Percentiles rank a stretch among this genome's conserved stretches.
These are phyloP conservation scores for Lissonota sp. DNA, from an alignment of 2,888 invertebrate species.

Conservation along the genomic window DNA sequence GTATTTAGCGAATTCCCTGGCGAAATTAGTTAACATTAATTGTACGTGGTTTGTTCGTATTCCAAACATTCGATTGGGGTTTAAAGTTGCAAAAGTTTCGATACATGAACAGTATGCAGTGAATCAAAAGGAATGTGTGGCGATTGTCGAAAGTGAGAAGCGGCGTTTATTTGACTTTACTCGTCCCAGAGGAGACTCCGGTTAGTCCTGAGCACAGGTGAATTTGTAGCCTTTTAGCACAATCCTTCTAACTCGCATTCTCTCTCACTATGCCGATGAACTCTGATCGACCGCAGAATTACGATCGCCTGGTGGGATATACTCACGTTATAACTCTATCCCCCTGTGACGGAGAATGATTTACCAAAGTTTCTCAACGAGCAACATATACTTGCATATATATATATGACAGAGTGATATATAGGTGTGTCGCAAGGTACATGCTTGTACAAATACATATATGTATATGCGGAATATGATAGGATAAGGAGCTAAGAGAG, in stretches of 20 bases:
- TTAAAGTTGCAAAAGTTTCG: too few relatives aligned
- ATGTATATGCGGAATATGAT: neutral
- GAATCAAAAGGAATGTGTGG: neutral
- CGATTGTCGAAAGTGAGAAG: conserved; percentile 7
- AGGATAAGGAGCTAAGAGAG: conserved; percentile 23
- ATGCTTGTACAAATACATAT: too few relatives aligned
- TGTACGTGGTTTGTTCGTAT: too few relatives aligned
- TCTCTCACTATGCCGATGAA: neutral
- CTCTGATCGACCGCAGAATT: conserved; percentile 33
- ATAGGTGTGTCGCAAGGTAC: neutral
- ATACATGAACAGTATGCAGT: too few relatives aligned
- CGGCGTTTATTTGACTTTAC: neutral
- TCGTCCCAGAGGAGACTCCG: conserved; percentile 36
- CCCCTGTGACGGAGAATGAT: conserved; percentile 46
- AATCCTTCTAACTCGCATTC: neutral
- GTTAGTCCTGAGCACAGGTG: conserved; percentile 9
- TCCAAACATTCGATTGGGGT: too few relatives aligned
- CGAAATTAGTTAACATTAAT: too few relatives aligned
- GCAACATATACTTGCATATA: neutral
- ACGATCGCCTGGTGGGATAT: conserved; percentile 27
- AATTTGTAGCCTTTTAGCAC: conserved; percentile 10
- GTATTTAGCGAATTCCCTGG: too few relatives aligned
- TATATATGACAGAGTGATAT: neutral
- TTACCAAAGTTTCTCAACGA: conserved; percentile 49
- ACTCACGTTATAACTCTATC: conserved; percentile 40